A percentile compares a stretch with the other conserved stretches of the same genome.
These are phyloP conservation scores for Tetanocera ferruginea DNA, from an alignment of 2,888 invertebrate genomes.

Conservation along the genomic window DNA sequence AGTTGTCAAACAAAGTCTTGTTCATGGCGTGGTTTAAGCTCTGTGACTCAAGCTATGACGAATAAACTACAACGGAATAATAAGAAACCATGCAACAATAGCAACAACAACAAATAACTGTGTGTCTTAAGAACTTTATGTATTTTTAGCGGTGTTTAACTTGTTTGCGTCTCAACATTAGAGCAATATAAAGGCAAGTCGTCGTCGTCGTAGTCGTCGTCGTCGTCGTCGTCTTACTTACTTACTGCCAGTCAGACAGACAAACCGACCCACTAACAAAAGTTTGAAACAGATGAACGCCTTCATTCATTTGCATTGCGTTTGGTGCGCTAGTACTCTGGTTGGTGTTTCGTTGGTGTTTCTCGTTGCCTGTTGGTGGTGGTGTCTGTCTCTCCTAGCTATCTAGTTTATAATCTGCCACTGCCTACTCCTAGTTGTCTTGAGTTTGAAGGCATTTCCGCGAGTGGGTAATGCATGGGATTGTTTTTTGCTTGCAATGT, in stretches of 20 bases:
- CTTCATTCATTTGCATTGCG: conserved; percentile 38
- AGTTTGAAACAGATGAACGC: conserved; percentile 17
- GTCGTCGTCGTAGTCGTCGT: no score
- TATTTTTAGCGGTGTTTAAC: no score
- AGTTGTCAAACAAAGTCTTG: background rate
- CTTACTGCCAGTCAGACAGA: background rate
- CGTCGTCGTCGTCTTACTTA: background rate
- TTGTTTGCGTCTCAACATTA: no score
- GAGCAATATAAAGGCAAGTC: no score
- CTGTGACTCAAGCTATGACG: background rate
- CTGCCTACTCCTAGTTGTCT: no score
- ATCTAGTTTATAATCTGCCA: background rate
- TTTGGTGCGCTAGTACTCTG: conserved; percentile 6
- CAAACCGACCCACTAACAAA: background rate
- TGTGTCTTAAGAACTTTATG: no score
- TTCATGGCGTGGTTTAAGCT: background rate
- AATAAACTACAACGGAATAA: background rate
- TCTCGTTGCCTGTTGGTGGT: background rate
- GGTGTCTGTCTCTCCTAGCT: background rate
- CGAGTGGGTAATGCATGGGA: conserved; percentile 33
- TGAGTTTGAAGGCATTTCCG: conserved; percentile 38
- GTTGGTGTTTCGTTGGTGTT: background rate
- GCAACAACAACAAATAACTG: no score
- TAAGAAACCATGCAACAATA: background rate
- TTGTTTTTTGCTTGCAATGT: background rate